Evolutionary conservation across 2,113 vertebrate species (phyloP), one percentile per base, ranked within the genome.

Genomic region (Saccopteryx leptura): DNA sequence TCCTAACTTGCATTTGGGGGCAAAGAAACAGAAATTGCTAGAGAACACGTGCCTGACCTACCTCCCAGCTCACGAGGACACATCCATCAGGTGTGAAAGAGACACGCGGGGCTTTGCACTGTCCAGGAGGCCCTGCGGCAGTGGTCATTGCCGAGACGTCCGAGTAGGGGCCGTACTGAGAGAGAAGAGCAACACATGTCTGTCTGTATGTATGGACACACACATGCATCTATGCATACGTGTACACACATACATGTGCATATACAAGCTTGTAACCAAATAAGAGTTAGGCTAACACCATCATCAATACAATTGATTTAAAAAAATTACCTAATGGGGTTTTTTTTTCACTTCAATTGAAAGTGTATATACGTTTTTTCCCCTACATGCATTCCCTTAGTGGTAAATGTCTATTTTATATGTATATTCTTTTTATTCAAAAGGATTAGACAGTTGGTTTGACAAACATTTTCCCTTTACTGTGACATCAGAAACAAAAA

Each of bases 21-120:
- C 8, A 79, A 33, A 93, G 52, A 95, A 72, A 28, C 0, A 76
- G 78, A 84, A 28, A 4, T 0, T 1, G 24, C 48, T 3, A 13
- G 0, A 18, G 5, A 78, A 31, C 1, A 13, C 2, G 4, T 4
- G 54, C 0, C 12, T 21, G 52, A 96, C 99, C 99, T 97, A 99
- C 99, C 99, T 99, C 99, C 99, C 99, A 99, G 97, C 98, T 99
- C 79, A 99, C 98, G 15, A 99, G 98, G 88, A 99, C 97, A 95
- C 98, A 98, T 68, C 99, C 99, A 94, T 99, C 98, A 0, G 98
- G 99, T 1, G 98, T 99, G n/a, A 99, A 99, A 93, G 98, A 99
- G 97, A 99, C 94, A 95, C 98, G 97, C 68, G 99, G 99, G 28
- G 98, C 98, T 98, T 94, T 99, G 96, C 99, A 99, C 95, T 99